Conservation (phyloP, 1,140 invertebrate species). For the Drepana arcuata region DNA sequence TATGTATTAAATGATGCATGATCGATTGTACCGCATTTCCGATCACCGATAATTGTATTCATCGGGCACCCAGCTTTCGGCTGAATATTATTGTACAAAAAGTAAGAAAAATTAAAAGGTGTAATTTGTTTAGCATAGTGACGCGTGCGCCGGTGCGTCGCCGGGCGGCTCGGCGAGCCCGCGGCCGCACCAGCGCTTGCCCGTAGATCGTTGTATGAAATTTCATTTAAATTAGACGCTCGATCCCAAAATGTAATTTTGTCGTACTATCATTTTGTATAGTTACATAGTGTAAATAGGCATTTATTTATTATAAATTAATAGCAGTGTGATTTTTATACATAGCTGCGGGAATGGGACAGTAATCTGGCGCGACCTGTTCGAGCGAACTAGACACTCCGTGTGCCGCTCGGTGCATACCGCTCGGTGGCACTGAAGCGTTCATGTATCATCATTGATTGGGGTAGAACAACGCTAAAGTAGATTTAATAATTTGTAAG, state of each 20-base stretch:
- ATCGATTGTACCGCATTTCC: constrained; percentile 55
- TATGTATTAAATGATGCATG: constrained; percentile 63
- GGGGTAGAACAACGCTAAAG: constrained; percentile 66
- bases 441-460: constrained; percentile 26
- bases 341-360: constrained; percentile 61
- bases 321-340: constrained; percentile 68
- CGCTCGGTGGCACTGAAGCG: constrained; percentile 43
- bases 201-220: constrained; percentile 51
- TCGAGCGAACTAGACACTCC: constrained; percentile 44
- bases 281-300: constrained; percentile 72
- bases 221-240: constrained; percentile 61
- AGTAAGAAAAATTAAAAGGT: constrained; percentile 53
- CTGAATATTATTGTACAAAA: constrained; percentile 66
- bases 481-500: constrained; percentile 69
- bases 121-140: constrained; percentile 50
- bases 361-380: constrained; percentile 34
- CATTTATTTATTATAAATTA: constrained; percentile 73
- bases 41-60: constrained; percentile 55
- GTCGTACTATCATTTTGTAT: constrained; percentile 70
- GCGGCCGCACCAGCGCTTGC: constrained; percentile 19
- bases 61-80: constrained; percentile 59
- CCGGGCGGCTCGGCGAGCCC: constrained; percentile 4
- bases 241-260: constrained; percentile 60
- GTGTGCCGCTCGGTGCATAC: constrained; percentile 42
- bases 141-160: constrained; percentile 20